Conservation (phyloP, 53 echinoderm and acorn worm genomes). For the Crossaster papposus region DNA sequence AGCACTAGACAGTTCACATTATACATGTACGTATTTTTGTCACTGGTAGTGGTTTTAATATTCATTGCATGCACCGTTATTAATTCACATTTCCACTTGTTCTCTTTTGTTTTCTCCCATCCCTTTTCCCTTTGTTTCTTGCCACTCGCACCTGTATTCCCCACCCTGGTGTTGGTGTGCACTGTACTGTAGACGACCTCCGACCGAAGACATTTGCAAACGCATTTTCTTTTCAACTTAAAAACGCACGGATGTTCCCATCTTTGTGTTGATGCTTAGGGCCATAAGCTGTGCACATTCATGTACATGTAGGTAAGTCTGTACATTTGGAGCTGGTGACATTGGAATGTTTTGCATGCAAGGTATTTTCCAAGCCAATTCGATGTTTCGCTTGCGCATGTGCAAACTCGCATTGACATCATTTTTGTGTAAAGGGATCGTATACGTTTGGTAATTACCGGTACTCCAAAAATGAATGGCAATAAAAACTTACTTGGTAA, state of each 20-base stretch:
- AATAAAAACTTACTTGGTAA: too few species aligned
- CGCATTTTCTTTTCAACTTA: background rate
- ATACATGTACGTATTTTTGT: background rate
- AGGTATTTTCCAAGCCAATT: too few species aligned
- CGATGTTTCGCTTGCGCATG: too few species aligned
- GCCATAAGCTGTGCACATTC: background rate
- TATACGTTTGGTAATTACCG: too few species aligned
- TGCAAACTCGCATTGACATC: too few species aligned
- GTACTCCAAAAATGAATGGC: too few species aligned
- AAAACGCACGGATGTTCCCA: background rate
- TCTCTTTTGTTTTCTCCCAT: background rate
- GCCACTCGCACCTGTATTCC: background rate
- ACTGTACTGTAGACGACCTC: background rate
- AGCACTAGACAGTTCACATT: too few species aligned
- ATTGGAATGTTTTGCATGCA: background rate
- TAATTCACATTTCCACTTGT: background rate
- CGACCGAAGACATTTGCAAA: background rate
- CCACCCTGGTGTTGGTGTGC: background rate
- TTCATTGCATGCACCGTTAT: background rate
- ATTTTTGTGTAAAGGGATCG: too few species aligned
- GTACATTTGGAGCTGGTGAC: background rate
- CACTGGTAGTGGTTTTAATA: background rate
- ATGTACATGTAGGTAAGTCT: conserved; percentile 11
- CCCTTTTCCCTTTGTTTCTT: background rate
- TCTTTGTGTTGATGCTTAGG: background rate